These are phyloP conservation scores for Mesocentrotus franciscanus DNA, from an alignment of 53 echinoderm and acorn worm species.

Conservation along the genomic window DNA sequence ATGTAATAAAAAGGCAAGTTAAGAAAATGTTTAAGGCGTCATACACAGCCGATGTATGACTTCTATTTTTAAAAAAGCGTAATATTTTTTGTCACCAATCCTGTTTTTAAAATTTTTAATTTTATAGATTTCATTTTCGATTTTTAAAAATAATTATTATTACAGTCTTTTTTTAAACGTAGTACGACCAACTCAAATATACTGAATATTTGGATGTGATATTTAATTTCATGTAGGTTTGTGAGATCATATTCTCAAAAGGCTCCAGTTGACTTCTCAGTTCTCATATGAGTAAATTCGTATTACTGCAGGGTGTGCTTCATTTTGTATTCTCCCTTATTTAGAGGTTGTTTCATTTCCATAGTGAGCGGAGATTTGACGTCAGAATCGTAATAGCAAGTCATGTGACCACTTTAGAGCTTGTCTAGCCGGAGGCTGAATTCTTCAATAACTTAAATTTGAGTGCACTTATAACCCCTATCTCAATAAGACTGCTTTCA, in stretches of 20 bases:
- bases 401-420: neutral
- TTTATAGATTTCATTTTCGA: too few relatives aligned
- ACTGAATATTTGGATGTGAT: neutral
- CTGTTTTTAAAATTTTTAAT: too few relatives aligned
- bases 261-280: neutral
- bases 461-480: neutral
- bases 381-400: neutral
- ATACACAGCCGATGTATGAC: too few relatives aligned
- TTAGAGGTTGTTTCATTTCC: neutral
- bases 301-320: neutral
- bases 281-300: neutral
- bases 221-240: neutral
- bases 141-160: too few relatives aligned
- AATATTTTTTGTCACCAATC: too few relatives aligned
- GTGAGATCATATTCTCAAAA: neutral
- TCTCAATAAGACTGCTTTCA: neutral
- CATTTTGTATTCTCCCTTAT: too few relatives aligned
- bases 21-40: too few relatives aligned
- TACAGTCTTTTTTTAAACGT: too few relatives aligned
- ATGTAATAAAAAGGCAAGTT: too few relatives aligned
- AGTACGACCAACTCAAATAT: too few relatives aligned
- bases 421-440: neutral
- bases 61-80: too few relatives aligned
- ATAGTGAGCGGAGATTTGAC: neutral
- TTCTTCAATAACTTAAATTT: neutral